These are phyloP conservation scores for Endotricha flammealis DNA, from an alignment of 2,888 invertebrate species.

Conservation along the genomic window DNA sequence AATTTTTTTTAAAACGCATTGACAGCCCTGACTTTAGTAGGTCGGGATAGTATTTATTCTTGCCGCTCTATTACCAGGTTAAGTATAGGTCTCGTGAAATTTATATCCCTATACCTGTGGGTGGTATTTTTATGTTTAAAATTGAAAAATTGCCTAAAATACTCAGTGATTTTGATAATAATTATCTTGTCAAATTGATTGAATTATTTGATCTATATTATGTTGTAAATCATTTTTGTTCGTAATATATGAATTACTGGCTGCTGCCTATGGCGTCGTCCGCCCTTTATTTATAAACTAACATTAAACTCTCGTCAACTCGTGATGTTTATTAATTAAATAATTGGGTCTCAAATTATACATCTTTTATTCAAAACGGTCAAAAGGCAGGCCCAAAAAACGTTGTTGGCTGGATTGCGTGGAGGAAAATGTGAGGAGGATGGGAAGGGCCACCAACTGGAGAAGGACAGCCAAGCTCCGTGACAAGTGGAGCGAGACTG, in stretches of 20 bases:
- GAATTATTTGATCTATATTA: neutral
- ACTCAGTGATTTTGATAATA: neutral
- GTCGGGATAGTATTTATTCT: slow-evolving; percentile 47
- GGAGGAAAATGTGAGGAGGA: too few species aligned
- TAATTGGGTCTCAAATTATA: too few species aligned
- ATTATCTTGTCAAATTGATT: neutral
- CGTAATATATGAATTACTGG: neutral
- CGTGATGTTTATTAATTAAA: too few species aligned
- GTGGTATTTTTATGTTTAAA: slow-evolving; percentile 23
- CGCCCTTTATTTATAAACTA: too few species aligned
- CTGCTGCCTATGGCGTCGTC: neutral
- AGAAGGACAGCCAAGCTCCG: too few species aligned
- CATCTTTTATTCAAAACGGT: too few species aligned
- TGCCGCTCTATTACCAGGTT: slow-evolving; percentile 41
- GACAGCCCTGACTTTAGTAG: slow-evolving; percentile 37
- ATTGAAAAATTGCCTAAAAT: slow-evolving; percentile 4
- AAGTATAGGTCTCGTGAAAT: slow-evolving; percentile 52
- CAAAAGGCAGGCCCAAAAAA: too few species aligned
- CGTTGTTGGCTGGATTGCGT: too few species aligned
- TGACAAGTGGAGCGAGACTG: too few species aligned
- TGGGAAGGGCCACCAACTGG: too few species aligned
- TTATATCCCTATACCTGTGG: slow-evolving; percentile 35
- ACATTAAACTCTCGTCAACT: too few species aligned
- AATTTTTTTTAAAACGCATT: too few species aligned
- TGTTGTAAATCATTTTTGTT: slow-evolving; percentile 1